A percentile compares a stretch with the other conserved stretches of the same genome.
These are phyloP conservation scores for Saccopteryx bilineata DNA, from an alignment of 2,113 vertebrate genomes.

Conservation along the genomic window DNA sequence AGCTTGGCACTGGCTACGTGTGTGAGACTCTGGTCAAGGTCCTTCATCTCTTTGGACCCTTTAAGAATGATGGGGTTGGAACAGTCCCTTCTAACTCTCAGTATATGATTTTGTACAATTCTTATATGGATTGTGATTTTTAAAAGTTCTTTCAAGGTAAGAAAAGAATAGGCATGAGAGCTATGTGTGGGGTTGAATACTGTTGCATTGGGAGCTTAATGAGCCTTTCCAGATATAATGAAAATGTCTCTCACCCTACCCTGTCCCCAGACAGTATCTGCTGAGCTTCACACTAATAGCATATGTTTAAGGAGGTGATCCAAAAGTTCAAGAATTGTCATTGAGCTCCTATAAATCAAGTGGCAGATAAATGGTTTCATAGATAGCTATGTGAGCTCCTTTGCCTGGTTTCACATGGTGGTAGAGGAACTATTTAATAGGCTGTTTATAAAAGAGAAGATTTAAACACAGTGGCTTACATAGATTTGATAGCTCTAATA, in stretches of 20 bases:
- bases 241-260: not conserved
- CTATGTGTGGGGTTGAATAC: not conserved
- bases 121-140: not conserved
- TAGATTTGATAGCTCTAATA: too few relatives aligned
- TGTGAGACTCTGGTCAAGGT: not conserved
- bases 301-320: not conserved
- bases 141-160: not conserved
- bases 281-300: slow-evolving; percentile 9
- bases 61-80: not conserved
- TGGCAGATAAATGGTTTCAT: not conserved
- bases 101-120: not conserved
- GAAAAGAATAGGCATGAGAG: not conserved
- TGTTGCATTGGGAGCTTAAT: not conserved
- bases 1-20: not conserved
- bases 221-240: not conserved
- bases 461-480: slow-evolving; percentile 6
- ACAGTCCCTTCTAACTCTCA: not conserved
- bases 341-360: not conserved
- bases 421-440: slow-evolving; percentile 22
- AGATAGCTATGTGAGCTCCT: slow-evolving; percentile 2
- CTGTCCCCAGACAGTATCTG: not conserved
- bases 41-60: not conserved
- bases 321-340: not conserved
- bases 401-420: not conserved
- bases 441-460: not conserved